These are phyloP conservation scores for Babyrousa celebensis DNA, from an alignment of 2,797 vertebrate species.

Conservation along the genomic window DNA sequence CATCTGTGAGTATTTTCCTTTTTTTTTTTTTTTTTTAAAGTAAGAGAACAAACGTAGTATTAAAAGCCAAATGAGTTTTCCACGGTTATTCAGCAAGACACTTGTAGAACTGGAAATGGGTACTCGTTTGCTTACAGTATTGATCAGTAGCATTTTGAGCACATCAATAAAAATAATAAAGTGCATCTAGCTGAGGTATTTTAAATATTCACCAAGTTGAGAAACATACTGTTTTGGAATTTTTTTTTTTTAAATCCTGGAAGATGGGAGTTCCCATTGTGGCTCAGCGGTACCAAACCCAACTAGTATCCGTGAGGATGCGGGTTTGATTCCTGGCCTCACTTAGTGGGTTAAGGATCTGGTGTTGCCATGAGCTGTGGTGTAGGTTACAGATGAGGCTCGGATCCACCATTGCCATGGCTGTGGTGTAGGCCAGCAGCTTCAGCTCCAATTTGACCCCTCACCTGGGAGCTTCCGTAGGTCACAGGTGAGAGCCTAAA, in stretches of 20 bases:
- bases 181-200: neutral
- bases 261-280: neutral
- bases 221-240: conserved; percentile 46
- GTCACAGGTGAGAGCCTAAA: too few species aligned
- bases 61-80: neutral
- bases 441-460: too few species aligned
- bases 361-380: too few species aligned
- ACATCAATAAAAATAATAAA: neutral
- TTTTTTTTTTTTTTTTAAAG: too few species aligned
- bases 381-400: too few species aligned
- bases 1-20: conserved; percentile 22
- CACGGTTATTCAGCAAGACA: neutral
- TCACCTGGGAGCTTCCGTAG: too few species aligned
- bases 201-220: conserved; percentile 6
- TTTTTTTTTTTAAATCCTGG: neutral
- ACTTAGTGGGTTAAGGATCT: too few species aligned
- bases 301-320: too few species aligned
- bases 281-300: too few species aligned
- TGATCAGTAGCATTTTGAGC: neutral
- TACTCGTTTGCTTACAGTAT: neutral
- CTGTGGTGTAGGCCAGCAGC: too few species aligned
- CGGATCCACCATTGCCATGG: too few species aligned
- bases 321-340: too few species aligned
- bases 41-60: neutral
- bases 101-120: neutral